Conservation (phyloP, 2,113 vertebrate species). For the Mobula hypostoma region DNA sequence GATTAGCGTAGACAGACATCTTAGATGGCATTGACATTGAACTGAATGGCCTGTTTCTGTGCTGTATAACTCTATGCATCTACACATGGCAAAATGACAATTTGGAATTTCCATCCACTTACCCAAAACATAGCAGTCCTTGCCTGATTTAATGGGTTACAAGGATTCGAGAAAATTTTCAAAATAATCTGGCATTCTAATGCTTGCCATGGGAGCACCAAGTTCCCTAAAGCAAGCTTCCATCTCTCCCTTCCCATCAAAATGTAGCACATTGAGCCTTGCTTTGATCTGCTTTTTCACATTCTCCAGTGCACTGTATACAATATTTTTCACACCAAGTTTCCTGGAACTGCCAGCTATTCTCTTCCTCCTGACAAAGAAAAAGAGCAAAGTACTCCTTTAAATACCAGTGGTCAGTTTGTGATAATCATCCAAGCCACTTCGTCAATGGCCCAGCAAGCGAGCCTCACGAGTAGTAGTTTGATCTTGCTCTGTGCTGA, state of each 20-base stretch:
- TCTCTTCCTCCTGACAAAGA: slow-evolving; percentile 1
- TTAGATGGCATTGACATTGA: too few species aligned
- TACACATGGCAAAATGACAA: background rate
- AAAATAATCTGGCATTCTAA: slow-evolving; percentile 4
- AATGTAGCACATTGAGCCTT: background rate
- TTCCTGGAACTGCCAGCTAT: background rate
- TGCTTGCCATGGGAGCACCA: slow-evolving; percentile 21
- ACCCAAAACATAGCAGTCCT: background rate
- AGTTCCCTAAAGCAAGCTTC: background rate
- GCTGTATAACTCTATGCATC: too few species aligned
- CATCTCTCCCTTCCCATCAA: slow-evolving; percentile 4
- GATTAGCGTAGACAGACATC: too few species aligned
- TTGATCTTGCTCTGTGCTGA: background rate
- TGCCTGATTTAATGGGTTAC: background rate
- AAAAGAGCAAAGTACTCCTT: background rate
- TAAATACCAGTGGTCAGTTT: background rate
- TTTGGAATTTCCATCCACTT: background rate
- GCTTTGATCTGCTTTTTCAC: background rate
- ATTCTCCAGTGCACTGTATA: slow-evolving; percentile 29
- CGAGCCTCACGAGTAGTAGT: background rate
- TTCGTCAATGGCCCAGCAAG: background rate
- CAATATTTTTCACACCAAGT: background rate
- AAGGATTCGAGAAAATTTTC: background rate
- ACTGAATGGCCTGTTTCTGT: too few species aligned
- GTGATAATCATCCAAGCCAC: background rate